Evolutionary conservation across 2,888 invertebrate species (phyloP).

Genomic region (Cataglyphis rosenhaueri): DNA sequence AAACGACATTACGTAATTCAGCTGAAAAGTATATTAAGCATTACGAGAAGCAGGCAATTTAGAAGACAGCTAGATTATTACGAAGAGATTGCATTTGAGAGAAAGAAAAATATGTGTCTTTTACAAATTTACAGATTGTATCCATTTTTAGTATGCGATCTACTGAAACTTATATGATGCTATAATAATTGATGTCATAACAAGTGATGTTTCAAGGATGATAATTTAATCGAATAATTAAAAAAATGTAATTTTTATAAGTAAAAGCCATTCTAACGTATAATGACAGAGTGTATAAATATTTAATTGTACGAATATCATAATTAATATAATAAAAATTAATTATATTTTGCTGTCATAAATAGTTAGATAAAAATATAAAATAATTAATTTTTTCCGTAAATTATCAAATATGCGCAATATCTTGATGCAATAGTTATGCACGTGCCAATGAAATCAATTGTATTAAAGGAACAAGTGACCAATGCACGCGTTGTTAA

Average conservation of each 20-base stretch:
- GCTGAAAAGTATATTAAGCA: conserved; percentile 14
- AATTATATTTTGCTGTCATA: too few species aligned
- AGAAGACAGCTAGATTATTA: conserved; percentile 20
- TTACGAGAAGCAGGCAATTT: conserved; percentile 28
- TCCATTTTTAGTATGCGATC: not conserved
- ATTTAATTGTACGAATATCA: not conserved
- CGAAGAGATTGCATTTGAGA: conserved; percentile 19
- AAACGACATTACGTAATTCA: conserved; percentile 20
- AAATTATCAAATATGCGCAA: not conserved
- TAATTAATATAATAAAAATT: too few species aligned
- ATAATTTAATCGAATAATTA: not conserved
- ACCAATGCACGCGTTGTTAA: conserved; percentile 45
- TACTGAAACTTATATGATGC: not conserved
- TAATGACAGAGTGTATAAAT: not conserved
- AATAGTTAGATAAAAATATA: not conserved
- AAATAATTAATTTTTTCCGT: not conserved
- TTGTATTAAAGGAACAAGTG: conserved; percentile 22
- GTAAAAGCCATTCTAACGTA: not conserved
- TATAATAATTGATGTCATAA: not conserved
- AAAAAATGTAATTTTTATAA: not conserved
- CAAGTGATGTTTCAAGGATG: not conserved
- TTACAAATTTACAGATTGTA: conserved; percentile 8
- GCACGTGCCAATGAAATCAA: conserved; percentile 34
- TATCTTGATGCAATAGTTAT: not conserved
- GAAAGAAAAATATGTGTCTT: not conserved